These are phyloP conservation scores for Anableps anableps DNA, from an alignment of 2,797 vertebrate species.

Conservation along the genomic window DNA sequence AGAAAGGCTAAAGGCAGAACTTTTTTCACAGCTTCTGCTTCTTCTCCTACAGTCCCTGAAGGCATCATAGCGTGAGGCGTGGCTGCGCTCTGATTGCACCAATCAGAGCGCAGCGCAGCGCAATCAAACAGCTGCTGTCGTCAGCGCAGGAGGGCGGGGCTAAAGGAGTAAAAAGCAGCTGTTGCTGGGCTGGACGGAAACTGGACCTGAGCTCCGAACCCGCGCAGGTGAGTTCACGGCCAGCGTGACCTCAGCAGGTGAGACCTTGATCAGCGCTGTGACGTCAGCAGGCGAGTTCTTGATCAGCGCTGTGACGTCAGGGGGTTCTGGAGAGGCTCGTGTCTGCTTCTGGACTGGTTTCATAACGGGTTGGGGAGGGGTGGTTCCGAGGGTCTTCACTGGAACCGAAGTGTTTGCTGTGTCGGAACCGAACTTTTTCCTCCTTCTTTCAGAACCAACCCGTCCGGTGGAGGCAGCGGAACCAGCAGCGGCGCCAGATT, in stretches of 20 bases:
- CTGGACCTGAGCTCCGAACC: not conserved
- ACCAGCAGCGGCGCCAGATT: not conserved
- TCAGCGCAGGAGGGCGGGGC: not conserved
- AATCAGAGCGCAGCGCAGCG: too few relatives aligned
- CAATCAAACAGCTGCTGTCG: not conserved
- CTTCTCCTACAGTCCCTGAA: conserved; percentile 19
- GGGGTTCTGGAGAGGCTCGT: not conserved
- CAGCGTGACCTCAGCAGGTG: conserved; percentile 5
- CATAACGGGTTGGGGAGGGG: not conserved
- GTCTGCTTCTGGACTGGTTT: not conserved
- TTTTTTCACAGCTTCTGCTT: not conserved
- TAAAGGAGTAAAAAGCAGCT: not conserved
- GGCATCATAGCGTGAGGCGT: not conserved
- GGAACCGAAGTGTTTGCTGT: not conserved
- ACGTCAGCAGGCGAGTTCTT: conserved; percentile 31
- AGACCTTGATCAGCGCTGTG: conserved; percentile 3
- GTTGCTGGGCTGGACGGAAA: not conserved
- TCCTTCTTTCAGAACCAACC: not conserved
- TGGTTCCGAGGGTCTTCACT: not conserved
- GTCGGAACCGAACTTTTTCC: not conserved
- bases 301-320: not conserved
- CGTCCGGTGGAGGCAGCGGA: not conserved
- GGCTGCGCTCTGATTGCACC: conserved; percentile 41
- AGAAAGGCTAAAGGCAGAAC: not conserved
- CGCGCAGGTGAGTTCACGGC: conserved; percentile 31